Conservation (phyloP, 2,888 invertebrate genomes). For the Torymus texanus region DNA sequence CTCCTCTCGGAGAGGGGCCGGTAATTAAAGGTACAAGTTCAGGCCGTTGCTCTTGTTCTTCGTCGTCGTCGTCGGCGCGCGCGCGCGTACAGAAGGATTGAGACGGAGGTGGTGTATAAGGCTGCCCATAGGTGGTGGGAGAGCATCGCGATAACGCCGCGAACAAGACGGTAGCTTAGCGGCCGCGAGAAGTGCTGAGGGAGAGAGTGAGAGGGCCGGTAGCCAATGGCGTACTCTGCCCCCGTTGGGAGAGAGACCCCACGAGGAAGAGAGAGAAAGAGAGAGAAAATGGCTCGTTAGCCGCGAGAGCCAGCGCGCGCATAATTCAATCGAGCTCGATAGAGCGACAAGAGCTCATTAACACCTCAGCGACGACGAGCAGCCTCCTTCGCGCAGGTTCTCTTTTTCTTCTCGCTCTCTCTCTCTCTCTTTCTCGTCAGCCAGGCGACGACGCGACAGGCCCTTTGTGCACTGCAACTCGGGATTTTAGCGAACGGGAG, state of each 20-base stretch:
- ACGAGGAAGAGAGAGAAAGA: conserved; percentile 63
- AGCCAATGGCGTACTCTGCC: background rate
- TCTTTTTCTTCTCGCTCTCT: conserved; percentile 61
- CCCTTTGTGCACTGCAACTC: too few species aligned
- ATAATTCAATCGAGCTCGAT: conserved; percentile 73
- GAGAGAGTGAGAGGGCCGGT: background rate
- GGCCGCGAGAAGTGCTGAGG: background rate
- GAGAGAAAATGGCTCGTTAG: conserved; percentile 57
- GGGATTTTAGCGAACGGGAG: too few species aligned
- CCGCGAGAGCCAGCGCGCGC: conserved; percentile 67
- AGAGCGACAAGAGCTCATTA: conserved; percentile 75
- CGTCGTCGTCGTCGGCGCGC: background rate
- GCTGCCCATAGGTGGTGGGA: conserved; percentile 54
- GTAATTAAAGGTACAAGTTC: conserved; percentile 48
- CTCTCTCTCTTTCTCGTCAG: too few species aligned
- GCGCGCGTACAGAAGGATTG: conserved; percentile 13
- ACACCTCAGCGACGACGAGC: conserved; percentile 66
- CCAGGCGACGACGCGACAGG: too few species aligned
- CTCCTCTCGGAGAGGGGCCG: background rate
- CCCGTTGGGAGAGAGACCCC: conserved; percentile 49
- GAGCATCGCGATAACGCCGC: conserved; percentile 27
- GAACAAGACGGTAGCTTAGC: conserved; percentile 4
- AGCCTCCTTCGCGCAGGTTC: conserved; percentile 58
- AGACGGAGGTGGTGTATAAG: conserved; percentile 48
- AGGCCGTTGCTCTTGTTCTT: conserved; percentile 26